These are phyloP conservation scores for Phacellophora camtschatica DNA, from an alignment of 30 jellyfish, hydroid and myxozoan genomes.

Conservation along the genomic window DNA sequence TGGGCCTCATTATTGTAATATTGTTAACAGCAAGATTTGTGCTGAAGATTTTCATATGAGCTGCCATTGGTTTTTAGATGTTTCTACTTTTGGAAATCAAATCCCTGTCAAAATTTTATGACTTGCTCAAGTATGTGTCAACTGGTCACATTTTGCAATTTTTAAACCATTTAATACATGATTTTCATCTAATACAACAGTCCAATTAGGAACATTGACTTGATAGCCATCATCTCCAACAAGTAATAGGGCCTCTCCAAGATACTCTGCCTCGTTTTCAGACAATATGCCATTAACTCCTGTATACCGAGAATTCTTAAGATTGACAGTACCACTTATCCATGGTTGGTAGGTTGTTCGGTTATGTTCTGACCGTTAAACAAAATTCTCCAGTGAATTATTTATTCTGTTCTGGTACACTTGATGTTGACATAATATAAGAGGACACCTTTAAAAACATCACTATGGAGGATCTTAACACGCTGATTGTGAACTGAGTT, in stretches of 20 bases:
- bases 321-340: neutral
- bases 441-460: constrained; percentile 40
- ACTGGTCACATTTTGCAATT: no score
- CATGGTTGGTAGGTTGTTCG: neutral
- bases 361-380: no score
- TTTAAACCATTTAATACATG: no score
- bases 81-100: no score
- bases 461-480: constrained; percentile 32
- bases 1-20: no score
- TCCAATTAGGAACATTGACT: neutral
- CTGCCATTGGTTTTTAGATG: no score
- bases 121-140: no score
- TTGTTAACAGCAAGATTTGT: no score
- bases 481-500: constrained; percentile 58
- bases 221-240: neutral
- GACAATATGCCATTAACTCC: neutral
- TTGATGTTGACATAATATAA: neutral
- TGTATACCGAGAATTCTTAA: neutral
- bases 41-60: no score
- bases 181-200: neutral
- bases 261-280: neutral
- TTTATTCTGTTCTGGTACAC: no score
- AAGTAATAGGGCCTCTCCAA: neutral
- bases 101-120: no score
- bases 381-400: no score